These are phyloP conservation scores for Neelides sp. DNA, from an alignment of 1,140 invertebrate species.

Conservation along the genomic window DNA sequence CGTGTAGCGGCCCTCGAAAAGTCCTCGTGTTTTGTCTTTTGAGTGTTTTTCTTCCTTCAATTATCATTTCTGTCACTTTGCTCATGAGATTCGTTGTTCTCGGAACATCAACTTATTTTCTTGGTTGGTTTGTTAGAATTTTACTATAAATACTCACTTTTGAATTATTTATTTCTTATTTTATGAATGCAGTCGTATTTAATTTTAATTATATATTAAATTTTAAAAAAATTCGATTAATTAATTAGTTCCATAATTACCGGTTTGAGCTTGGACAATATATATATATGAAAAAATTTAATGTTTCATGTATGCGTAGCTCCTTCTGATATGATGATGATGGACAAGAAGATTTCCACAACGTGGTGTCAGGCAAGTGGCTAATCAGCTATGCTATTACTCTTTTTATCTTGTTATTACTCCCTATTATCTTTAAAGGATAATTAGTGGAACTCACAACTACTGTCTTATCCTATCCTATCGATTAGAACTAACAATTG, in stretches of 20 bases:
- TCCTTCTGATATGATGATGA: slow-evolving; percentile 60
- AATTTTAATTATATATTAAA: slow-evolving; percentile 16
- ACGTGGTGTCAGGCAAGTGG: slow-evolving; percentile 59
- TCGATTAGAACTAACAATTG: no score
- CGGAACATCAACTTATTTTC: slow-evolving; percentile 32
- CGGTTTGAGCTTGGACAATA: no score
- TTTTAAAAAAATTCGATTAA: no score
- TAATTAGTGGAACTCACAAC: no score
- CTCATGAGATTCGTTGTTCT: slow-evolving; percentile 55
- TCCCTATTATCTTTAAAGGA: slow-evolving; percentile 11
- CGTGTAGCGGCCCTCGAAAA: slow-evolving; percentile 44
- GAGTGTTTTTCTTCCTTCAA: slow-evolving; percentile 48
- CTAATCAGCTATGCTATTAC: neutral
- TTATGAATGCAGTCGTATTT: neutral
- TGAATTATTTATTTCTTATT: neutral
- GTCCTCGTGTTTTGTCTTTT: slow-evolving; percentile 49
- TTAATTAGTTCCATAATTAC: no score
- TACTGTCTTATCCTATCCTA: no score
- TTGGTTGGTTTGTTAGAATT: no score
- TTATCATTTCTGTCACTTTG: slow-evolving; percentile 51
- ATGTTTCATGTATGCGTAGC: slow-evolving; percentile 56
- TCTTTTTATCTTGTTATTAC: neutral
- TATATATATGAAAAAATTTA: no score
- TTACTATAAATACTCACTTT: no score
- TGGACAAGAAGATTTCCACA: slow-evolving; percentile 57